Conservation (phyloP, 2,113 vertebrate species). For the Saimiri boliviensis region DNA sequence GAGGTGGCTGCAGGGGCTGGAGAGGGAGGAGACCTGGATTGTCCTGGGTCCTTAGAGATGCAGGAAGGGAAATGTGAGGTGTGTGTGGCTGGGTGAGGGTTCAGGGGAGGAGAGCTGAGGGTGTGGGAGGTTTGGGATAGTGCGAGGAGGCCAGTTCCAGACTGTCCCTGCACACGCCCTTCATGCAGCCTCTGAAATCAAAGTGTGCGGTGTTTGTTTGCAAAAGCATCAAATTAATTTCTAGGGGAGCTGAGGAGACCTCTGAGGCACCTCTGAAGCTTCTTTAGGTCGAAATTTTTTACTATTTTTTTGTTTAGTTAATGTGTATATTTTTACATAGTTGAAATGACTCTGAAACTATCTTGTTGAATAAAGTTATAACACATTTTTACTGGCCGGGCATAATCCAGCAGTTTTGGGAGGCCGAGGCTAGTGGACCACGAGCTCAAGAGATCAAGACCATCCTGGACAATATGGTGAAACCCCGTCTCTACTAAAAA, state of each 20-base stretch:
- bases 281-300: neutral
- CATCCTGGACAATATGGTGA: too few species aligned
- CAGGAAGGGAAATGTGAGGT: rapidly evolving
- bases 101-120: neutral
- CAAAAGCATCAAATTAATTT: neutral
- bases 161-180: too few species aligned
- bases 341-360: neutral
- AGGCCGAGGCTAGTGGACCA: too few species aligned
- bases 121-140: neutral
- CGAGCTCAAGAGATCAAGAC: too few species aligned
- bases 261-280: neutral
- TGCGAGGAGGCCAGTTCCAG: neutral
- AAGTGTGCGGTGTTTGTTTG: neutral
- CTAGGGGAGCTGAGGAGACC: too few species aligned
- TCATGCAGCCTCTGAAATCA: neutral
- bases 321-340: neutral
- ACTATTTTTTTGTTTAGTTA: too few species aligned
- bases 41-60: rapidly evolving
- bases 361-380: neutral
- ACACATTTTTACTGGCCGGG: too few species aligned
- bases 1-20: rapidly evolving
- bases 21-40: rapidly evolving
- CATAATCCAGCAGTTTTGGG: too few species aligned
- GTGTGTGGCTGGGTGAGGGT: too few species aligned
- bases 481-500: too few species aligned